phyloP scores from a whole-genome alignment of 1,140 invertebrate genomes.

The Yoshiicerus persimilis region DNA sequence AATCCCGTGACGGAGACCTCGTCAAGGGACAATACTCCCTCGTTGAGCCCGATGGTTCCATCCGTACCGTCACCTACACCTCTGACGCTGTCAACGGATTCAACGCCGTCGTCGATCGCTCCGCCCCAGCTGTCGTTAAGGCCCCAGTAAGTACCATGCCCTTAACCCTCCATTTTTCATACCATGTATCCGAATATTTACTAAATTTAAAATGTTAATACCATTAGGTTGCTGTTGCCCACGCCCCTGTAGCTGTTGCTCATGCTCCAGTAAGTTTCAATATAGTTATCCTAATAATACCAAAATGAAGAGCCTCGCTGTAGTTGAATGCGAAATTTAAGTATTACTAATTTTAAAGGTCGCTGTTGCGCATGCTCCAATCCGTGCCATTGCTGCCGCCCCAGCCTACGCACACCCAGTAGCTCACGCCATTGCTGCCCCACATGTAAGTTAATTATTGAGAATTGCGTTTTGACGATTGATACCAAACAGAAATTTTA shows the following conservation, averaged over 20 bases:
- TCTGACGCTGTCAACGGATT: slow-evolving; percentile 71
- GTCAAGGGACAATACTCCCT: slow-evolving; percentile 48
- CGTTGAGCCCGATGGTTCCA: slow-evolving; percentile 64
- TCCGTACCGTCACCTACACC: slow-evolving; percentile 71
- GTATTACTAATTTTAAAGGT: too few species aligned
- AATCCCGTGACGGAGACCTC: slow-evolving; percentile 45
- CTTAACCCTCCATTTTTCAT: too few species aligned
- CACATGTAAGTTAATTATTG: too few species aligned
- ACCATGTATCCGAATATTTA: too few species aligned
- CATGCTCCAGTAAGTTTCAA: neutral
- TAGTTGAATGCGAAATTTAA: too few species aligned
- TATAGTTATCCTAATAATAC: too few species aligned
- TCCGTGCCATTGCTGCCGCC: neutral
- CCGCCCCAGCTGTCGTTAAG: neutral
- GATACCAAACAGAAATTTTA: neutral
- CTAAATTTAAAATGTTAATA: too few species aligned
- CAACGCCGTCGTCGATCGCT: slow-evolving; percentile 63
- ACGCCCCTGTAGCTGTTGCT: neutral
- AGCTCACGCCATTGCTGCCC: neutral
- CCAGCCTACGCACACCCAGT: neutral
- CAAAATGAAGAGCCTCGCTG: too few species aligned
- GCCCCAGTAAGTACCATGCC: too few species aligned
- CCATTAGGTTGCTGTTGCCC: neutral
- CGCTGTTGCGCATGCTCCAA: neutral
- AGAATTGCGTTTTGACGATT: too few species aligned